Base-by-base conservation (phyloP, 2,888 invertebrate genomes). In the Piscicola geometra region DNA sequence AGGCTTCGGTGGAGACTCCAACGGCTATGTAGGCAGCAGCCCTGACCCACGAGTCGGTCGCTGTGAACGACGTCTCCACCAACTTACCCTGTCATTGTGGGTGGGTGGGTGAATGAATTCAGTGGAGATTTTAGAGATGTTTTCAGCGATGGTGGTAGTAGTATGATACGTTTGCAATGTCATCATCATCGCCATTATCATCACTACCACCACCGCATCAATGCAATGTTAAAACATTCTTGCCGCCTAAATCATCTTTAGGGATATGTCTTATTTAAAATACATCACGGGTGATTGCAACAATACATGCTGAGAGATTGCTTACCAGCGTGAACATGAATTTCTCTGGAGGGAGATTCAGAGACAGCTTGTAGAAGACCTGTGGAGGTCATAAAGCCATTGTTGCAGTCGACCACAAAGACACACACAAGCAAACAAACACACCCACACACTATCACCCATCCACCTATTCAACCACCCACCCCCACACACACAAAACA, bases 1-100 rank as follows among this genome's bases (percentile, higher is more conserved):
- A 92, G 0, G 92, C 92, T 86, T 92, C 92, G 0, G 91, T 90
- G 77, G 91, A 87, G 32, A 92, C 90, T 30, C 91, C 92, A 83
- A 92, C 87, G 25, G 90, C 88, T 56, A 91, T 85, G 83, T 90
- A 92, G 0, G 90, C 90, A 9, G 91, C 91, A 82, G 90, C 90
- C 79, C 90, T 89, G 0, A 88, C 88, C 79, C 89, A 88, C 15
- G 89, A 86, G 81, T 91, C 88, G 15, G 85, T 85, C 70, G 88
- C 89, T 80, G 88, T 87, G 35, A 92, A 83, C 0, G 90, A 89
- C 5, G 90, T 89, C 81, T 91, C 90, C 15, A 91, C 88, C 76
- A 89, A 85, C 76, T 86, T 83, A 80, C 88, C 83, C 89, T 89
- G 80, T 21, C 30, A 36, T 18, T 28, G 25, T 15, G n/a, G n/a